Percentiles rank a stretch among this genome's conserved stretches.
Conservation (phyloP, 2,797 vertebrate species). For the Rhinoraja longicauda region DNA sequence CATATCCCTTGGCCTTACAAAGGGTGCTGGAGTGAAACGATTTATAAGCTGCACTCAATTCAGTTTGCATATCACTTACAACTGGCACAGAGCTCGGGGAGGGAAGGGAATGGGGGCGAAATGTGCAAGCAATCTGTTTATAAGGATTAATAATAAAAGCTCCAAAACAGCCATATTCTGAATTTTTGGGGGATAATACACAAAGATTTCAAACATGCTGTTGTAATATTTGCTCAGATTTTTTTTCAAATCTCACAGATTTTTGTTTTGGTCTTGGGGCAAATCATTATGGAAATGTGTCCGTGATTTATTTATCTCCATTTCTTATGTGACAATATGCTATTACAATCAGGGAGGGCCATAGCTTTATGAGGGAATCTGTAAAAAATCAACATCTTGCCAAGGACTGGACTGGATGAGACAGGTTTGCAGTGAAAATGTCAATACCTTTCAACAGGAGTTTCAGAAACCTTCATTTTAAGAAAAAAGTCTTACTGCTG, state of each 20-base stretch:
- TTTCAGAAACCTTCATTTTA: neutral
- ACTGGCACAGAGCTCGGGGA: neutral
- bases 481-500: neutral
- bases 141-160: neutral
- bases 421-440: neutral
- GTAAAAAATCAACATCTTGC: neutral
- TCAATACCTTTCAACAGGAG: neutral
- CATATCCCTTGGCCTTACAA: neutral
- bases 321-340: neutral
- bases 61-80: constrained; percentile 2
- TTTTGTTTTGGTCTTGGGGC: neutral
- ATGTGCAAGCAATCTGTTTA: neutral
- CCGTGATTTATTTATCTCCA: constrained; percentile 2
- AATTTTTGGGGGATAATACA: neutral
- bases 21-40: neutral
- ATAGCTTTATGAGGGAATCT: neutral
- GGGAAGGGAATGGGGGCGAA: neutral
- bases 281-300: constrained; percentile 26
- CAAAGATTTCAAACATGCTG: neutral
- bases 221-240: neutral
- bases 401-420: neutral
- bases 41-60: neutral
- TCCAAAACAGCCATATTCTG: neutral
- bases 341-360: neutral
- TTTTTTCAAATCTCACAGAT: neutral